Percentiles rank a stretch among this genome's conserved stretches.
Evolutionary conservation across 2,888 invertebrate species (phyloP).

Genomic region (Thereva unica): DNA sequence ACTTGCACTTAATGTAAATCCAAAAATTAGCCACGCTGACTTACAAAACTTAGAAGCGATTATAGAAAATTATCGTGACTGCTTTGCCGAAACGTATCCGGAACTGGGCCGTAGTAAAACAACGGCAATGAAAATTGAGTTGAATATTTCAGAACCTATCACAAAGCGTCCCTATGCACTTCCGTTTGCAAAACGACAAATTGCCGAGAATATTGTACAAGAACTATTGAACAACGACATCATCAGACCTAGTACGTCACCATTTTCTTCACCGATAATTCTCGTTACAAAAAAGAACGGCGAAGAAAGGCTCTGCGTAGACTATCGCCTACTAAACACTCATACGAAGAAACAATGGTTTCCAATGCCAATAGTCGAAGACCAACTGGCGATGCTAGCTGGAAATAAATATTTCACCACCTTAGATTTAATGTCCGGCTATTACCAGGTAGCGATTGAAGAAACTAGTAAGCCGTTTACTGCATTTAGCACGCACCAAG

Average conservation of each 20-base stretch:
- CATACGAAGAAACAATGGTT: background rate
- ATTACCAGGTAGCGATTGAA: background rate
- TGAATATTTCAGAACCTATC: background rate
- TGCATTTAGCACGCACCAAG: constrained; percentile 42
- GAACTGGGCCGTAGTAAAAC: background rate
- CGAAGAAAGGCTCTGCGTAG: background rate
- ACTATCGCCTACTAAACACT: background rate
- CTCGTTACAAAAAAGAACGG: constrained; percentile 2
- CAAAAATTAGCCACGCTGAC: background rate
- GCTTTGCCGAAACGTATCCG: background rate
- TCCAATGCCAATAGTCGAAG: constrained; percentile 6
- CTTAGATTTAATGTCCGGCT: constrained; percentile 3
- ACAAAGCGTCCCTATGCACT: background rate
- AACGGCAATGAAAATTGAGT: background rate
- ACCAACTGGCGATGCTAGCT: background rate
- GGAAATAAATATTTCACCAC: background rate
- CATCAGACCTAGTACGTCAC: background rate
- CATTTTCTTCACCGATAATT: background rate
- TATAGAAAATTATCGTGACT: background rate
- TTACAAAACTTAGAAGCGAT: background rate
- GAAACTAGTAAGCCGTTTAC: constrained; percentile 38
- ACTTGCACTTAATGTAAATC: background rate
- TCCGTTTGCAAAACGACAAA: constrained; percentile 1
- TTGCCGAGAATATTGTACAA: background rate
- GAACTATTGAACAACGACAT: background rate